Percentiles rank a stretch among this genome's conserved stretches.
These are phyloP conservation scores for Panagrolaimus sp. DNA, from an alignment of 1,140 invertebrate genomes.

Conservation along the genomic window DNA sequence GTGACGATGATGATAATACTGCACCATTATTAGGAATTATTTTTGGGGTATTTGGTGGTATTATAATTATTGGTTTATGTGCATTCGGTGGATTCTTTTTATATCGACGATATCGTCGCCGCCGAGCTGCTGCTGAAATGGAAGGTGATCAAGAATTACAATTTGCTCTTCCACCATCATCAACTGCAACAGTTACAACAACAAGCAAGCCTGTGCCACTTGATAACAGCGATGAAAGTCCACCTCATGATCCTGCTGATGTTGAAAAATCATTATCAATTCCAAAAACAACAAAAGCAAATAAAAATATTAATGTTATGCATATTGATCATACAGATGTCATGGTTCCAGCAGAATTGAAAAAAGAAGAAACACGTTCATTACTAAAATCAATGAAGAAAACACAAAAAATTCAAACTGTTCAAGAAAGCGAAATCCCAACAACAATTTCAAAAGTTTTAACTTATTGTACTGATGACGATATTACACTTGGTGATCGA, in stretches of 20 bases:
- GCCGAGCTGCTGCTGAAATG: too few species aligned
- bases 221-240: not conserved
- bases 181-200: too few species aligned
- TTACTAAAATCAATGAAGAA: slow-evolving; percentile 6
- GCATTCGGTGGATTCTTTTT: too few species aligned
- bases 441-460: slow-evolving; percentile 12
- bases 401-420: not conserved
- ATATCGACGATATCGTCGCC: too few species aligned
- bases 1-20: too few species aligned
- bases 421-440: not conserved
- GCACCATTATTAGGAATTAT: too few species aligned
- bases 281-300: not conserved
- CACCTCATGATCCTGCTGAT: not conserved
- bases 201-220: not conserved
- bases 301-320: not conserved
- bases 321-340: slow-evolving; percentile 13
- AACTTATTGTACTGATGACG: slow-evolving; percentile 22
- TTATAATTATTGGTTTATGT: too few species aligned
- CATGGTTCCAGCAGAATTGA: slow-evolving; percentile 11
- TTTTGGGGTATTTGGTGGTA: too few species aligned
- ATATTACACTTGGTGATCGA: slow-evolving; percentile 17
- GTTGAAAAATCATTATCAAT: not conserved
- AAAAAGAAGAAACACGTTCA: not conserved
- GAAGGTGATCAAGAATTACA: too few species aligned
- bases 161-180: too few species aligned